phyloP scores from a whole-genome alignment of 2,888 invertebrate species.

The Tineola bisselliella region DNA sequence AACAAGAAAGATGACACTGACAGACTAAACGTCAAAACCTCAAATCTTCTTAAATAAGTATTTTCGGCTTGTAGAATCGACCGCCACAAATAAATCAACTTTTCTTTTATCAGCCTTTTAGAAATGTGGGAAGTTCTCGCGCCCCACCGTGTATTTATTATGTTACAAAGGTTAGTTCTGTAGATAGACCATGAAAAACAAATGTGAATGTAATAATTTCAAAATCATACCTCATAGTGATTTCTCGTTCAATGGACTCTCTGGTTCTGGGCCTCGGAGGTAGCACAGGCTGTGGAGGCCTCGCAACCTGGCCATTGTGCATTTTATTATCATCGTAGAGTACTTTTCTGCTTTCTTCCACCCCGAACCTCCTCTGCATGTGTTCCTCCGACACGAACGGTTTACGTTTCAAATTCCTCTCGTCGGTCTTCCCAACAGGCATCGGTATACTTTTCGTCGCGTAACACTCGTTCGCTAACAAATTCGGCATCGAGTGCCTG shows the following conservation, averaged over 20 bases:
- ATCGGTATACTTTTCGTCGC: constrained; percentile 29
- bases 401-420: constrained; percentile 34
- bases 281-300: constrained; percentile 22
- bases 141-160: too few species aligned
- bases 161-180: too few species aligned
- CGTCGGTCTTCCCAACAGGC: constrained; percentile 33
- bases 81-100: too few species aligned
- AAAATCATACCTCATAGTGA: constrained; percentile 51
- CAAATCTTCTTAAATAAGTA: too few species aligned
- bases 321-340: constrained; percentile 36
- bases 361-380: constrained; percentile 55
- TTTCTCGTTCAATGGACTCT: constrained; percentile 57
- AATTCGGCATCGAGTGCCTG: constrained; percentile 62
- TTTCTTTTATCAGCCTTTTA: too few species aligned
- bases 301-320: not conserved
- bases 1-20: too few species aligned
- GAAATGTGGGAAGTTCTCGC: too few species aligned
- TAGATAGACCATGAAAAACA: too few species aligned
- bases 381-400: constrained; percentile 60
- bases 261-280: constrained; percentile 50
- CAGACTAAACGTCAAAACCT: too few species aligned
- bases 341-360: constrained; percentile 52
- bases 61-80: too few species aligned
- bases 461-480: constrained; percentile 44
- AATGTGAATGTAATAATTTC: not conserved